Evolutionary conservation across 2,888 invertebrate species (phyloP).

Genomic region (Caenorhabditis macrosperma): DNA sequence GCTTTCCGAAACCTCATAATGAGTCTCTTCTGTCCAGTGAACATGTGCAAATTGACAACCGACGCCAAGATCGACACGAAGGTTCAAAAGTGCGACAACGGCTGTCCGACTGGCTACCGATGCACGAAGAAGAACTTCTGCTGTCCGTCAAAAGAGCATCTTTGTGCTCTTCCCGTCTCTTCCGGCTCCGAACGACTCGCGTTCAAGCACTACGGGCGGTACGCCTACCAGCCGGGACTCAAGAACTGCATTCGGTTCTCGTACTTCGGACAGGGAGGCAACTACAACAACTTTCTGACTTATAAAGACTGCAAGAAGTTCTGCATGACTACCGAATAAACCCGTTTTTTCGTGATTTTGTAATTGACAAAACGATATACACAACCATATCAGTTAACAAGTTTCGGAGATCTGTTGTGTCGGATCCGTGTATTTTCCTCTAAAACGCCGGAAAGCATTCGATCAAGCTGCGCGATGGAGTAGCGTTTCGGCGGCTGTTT

Average conservation of each 20-base stretch:
- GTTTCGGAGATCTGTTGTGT: conserved; percentile 49
- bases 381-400: conserved; percentile 24
- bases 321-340: conserved; percentile 56
- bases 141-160: conserved; percentile 73
- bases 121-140: conserved; percentile 66
- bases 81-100: conserved; percentile 58
- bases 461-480: conserved; percentile 52
- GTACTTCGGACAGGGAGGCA: conserved; percentile 76
- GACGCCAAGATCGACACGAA: conserved; percentile 64
- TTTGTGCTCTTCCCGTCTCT: conserved; percentile 68
- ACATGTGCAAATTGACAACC: conserved; percentile 60
- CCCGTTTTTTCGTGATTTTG: conserved; percentile 28
- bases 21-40: conserved; percentile 38
- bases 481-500: conserved; percentile 47
- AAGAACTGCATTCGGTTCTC: conserved; percentile 75
- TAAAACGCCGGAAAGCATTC: conserved; percentile 40
- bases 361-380: background rate
- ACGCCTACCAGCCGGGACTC: conserved; percentile 67
- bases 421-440: conserved; percentile 22
- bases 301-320: conserved; percentile 71
- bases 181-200: conserved; percentile 69
- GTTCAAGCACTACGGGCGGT: conserved; percentile 72
- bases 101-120: conserved; percentile 62
- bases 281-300: conserved; percentile 75
- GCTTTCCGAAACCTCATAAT: background rate